phyloP scores from a whole-genome alignment of 1,140 invertebrate genomes.

The Bombus affinis region DNA sequence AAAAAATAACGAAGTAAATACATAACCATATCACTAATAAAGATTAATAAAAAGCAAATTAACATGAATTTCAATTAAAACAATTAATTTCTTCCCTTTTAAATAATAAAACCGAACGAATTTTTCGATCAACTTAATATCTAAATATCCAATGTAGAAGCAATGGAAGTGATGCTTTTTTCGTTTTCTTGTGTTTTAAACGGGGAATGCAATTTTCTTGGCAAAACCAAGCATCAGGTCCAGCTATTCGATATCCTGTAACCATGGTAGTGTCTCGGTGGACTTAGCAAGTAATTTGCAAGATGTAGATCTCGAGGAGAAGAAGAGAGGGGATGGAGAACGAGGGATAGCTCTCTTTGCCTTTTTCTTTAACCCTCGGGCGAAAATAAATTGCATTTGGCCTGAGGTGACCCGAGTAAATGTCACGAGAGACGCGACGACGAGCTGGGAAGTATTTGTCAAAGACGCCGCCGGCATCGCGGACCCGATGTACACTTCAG shows the following conservation, averaged over 20 bases:
- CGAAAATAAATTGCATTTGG: constrained; percentile 52
- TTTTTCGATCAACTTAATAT: neutral
- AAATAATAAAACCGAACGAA: neutral
- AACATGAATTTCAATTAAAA: neutral
- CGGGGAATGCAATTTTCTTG: neutral
- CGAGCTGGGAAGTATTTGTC: constrained; percentile 49
- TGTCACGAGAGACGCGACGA: constrained; percentile 50
- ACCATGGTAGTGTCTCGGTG: constrained; percentile 13
- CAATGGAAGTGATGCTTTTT: neutral
- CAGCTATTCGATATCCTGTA: neutral
- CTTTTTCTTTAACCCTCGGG: constrained; percentile 36
- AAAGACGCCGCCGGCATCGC: constrained; percentile 43
- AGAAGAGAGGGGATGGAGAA: neutral
- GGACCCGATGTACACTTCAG: constrained; percentile 40
- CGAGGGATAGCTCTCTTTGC: constrained; percentile 1
- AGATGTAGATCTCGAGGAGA: neutral
- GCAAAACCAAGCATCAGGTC: constrained; percentile 4
- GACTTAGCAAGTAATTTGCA: constrained; percentile 49
- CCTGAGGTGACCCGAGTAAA: constrained; percentile 51
- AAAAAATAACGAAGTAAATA: no score
- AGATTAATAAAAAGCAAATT: neutral
- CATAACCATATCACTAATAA: no score
- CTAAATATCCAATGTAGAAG: neutral
- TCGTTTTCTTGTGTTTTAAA: neutral
- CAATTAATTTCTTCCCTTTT: neutral